Evolutionary conservation across 2,113 vertebrate genomes (phyloP).

Genomic region (Atractosteus spatula): DNA sequence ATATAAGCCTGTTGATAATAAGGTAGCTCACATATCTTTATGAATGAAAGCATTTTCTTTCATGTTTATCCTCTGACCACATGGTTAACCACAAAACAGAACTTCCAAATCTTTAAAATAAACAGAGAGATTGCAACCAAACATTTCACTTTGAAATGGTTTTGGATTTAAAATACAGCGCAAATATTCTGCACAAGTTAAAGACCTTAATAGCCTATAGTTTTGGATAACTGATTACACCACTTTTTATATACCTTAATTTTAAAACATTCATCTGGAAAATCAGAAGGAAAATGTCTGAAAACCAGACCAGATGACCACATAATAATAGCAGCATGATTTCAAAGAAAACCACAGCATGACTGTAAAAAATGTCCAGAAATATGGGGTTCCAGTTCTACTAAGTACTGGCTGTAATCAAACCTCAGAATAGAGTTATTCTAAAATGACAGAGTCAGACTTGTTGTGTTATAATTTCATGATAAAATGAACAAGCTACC

Average conservation of each 20-base stretch:
- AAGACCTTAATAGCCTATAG: slow-evolving; percentile 36
- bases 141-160: slow-evolving; percentile 48
- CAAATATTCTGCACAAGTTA: slow-evolving; percentile 30
- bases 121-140: slow-evolving; percentile 59
- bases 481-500: slow-evolving; percentile 8
- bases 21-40: slow-evolving; percentile 32
- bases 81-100: slow-evolving; percentile 59
- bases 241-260: slow-evolving; percentile 44
- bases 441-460: slow-evolving; percentile 42
- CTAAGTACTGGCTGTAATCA: slow-evolving; percentile 48
- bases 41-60: slow-evolving; percentile 55
- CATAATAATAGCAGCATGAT: slow-evolving; percentile 65
- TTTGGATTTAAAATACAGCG: slow-evolving; percentile 45
- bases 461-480: slow-evolving; percentile 1
- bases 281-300: slow-evolving; percentile 54
- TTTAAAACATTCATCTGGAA: slow-evolving; percentile 45
- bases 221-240: slow-evolving; percentile 50
- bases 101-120: slow-evolving; percentile 60
- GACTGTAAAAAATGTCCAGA: slow-evolving; percentile 43
- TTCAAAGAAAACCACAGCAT: slow-evolving; percentile 48
- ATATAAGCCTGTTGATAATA: slow-evolving; percentile 26
- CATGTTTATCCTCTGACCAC: slow-evolving; percentile 53
- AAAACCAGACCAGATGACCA: slow-evolving; percentile 55
- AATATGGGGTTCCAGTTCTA: slow-evolving; percentile 33
- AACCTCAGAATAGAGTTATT: slow-evolving; percentile 43